A percentile compares a stretch with the other conserved stretches of the same genome.
Evolutionary conservation across 35 echinoderm and acorn worm genomes (phyloP).

Genomic region (Heliocidaris erythrogramma): DNA sequence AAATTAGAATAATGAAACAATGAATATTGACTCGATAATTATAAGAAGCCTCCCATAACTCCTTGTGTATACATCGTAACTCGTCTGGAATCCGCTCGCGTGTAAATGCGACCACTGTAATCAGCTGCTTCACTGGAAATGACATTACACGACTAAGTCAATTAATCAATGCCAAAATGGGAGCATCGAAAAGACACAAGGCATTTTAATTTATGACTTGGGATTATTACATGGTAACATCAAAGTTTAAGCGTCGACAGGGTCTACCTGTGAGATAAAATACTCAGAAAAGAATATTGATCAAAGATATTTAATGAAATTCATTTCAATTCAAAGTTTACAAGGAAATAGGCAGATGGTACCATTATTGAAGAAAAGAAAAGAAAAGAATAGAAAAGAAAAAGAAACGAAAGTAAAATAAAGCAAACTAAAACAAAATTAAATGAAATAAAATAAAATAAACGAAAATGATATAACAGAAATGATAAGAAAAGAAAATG

Average conservation of each 20-base stretch:
- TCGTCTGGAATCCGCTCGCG: background rate
- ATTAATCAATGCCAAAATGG: background rate
- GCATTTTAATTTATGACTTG: background rate
- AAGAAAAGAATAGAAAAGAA: no score
- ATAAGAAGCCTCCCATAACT: no score
- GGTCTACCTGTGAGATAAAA: background rate
- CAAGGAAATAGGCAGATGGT: no score
- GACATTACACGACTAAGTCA: background rate
- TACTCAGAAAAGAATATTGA: background rate
- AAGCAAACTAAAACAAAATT: no score
- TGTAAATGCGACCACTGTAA: background rate
- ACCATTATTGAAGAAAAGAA: no score
- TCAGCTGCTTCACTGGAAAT: slow-evolving; percentile 16
- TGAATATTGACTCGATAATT: background rate
- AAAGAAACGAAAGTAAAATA: no score
- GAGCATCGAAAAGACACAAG: background rate
- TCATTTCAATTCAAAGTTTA: no score
- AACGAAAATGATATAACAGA: no score
- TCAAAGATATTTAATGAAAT: no score
- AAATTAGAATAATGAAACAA: background rate
- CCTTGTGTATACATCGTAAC: background rate
- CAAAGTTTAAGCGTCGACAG: background rate
- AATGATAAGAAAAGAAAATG: no score
- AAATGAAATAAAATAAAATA: no score
- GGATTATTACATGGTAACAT: background rate